Evolutionary conservation across 2,888 invertebrate species (phyloP), one percentile per base, ranked within the genome.

Genomic region (Disparrhopalites patrizii): DNA sequence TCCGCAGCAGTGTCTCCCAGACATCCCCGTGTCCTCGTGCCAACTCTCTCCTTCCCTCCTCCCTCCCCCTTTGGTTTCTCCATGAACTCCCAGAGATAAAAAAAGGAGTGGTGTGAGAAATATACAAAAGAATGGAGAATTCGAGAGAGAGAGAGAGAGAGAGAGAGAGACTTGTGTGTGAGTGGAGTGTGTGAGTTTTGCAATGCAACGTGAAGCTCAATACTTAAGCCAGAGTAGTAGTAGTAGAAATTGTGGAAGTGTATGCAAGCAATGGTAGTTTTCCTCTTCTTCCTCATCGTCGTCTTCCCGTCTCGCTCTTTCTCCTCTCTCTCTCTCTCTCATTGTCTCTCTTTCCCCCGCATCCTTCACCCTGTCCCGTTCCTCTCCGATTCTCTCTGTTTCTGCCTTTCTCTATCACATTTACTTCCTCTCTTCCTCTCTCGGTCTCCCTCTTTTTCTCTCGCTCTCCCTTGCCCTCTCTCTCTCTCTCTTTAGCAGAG

Each of bases 301-400:
- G 47, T 36, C 61, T 60, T 60, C 60, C 18, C 47, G n/a, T 25
- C 23, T 38, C 57, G 31, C 30, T 55, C 57, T 57, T 27, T 23
- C 33, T 30, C 30, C 36, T 36, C 8, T 36, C 8, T 36, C 36
- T 7, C 8, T 36, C 36, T 36, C 36, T 36, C 36, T 36, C 36
- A 23, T 13, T 47, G 23, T 47, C 47, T 47, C n/a, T n/a, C n/a
- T n/a, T n/a, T n/a, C n/a, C n/a, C n/a, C n/a, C n/a, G n/a, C n/a
- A n/a, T n/a, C n/a, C 23, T 23, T 58, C 43, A 51, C 31, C 51
- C 20, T n/a, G n/a, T n/a, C n/a, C n/a, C n/a, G n/a, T n/a, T 15
- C 15, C 8, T 36, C 8, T 36, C 36, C 8, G 36, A 10, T 15
- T 36, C 36, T 36, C 36, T 36, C 36, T 47, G 7, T 47, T 25